Evolutionary conservation across 2,888 invertebrate genomes (phyloP).

Genomic region (Drosophila peninsularis): DNA sequence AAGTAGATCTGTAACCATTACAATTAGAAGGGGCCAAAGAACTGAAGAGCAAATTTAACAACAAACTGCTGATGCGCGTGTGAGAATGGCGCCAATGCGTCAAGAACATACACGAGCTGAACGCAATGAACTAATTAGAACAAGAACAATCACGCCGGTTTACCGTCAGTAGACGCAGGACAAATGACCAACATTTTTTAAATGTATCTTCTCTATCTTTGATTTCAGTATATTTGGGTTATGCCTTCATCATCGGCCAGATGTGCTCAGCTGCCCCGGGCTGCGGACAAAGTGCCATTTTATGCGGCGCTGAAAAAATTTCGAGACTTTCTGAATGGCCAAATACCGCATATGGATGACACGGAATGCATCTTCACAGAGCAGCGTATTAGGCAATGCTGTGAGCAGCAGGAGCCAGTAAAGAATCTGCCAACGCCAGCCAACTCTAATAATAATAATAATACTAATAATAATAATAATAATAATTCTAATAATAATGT

Average conservation of each 20-base stretch:
- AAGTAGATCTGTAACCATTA: too few relatives aligned
- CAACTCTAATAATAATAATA: constrained; percentile 2
- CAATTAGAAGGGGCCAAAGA: too few relatives aligned
- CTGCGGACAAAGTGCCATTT: constrained; percentile 99
- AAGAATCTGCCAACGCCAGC: constrained; percentile 14
- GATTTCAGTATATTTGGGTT: constrained; percentile 96
- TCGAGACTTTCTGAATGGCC: constrained; percentile 96
- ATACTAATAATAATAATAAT: neutral
- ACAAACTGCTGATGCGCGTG: too few relatives aligned
- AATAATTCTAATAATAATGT: constrained; percentile 2
- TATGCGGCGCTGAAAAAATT: constrained; percentile 98
- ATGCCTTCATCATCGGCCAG: constrained; percentile 99
- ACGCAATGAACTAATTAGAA: too few relatives aligned
- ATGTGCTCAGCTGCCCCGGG: constrained; percentile 98
- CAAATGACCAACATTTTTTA: too few relatives aligned
- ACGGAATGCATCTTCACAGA: constrained; percentile 94
- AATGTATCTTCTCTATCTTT: constrained; percentile 4
- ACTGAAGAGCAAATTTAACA: too few relatives aligned
- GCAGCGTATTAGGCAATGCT: constrained; percentile 88
- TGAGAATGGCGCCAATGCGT: too few relatives aligned
- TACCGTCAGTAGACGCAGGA: too few relatives aligned
- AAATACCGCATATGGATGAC: constrained; percentile 93
- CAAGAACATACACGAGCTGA: too few relatives aligned
- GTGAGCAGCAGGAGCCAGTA: constrained; percentile 85
- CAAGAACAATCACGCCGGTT: too few relatives aligned